Evolutionary conservation across 2,797 vertebrate genomes (phyloP).

Genomic region (Sebastes itinus): DNA sequence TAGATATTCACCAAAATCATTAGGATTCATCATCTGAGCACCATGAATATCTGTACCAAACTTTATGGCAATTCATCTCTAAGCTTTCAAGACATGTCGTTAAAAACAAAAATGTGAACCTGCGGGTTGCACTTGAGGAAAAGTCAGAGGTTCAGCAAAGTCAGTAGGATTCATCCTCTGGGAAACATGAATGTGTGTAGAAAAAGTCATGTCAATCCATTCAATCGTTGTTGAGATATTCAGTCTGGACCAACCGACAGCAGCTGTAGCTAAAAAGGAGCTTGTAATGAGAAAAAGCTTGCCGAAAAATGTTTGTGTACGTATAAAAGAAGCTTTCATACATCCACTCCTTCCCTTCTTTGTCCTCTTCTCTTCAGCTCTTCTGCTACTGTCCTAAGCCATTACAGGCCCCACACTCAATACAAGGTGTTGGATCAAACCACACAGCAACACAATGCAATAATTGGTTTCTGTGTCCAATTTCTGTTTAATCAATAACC

Average conservation of each 20-base stretch:
- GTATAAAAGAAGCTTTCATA: background rate
- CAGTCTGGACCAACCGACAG: background rate
- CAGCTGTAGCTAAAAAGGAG: background rate
- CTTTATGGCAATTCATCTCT: accelerated
- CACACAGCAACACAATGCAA: slow-evolving; percentile 8
- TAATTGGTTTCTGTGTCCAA: slow-evolving; percentile 53
- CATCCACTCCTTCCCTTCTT: background rate
- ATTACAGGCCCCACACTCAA: background rate
- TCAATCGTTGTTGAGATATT: no score
- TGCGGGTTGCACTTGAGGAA: no score
- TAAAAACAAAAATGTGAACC: no score
- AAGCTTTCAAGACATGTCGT: no score
- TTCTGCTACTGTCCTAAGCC: background rate
- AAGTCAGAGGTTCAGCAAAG: no score
- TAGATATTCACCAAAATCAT: no score
- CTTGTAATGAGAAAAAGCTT: background rate
- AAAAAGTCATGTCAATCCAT: background rate
- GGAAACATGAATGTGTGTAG: no score
- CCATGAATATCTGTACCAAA: no score
- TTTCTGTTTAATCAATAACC: slow-evolving; percentile 64
- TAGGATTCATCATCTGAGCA: no score
- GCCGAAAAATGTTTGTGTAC: background rate
- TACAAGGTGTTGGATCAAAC: slow-evolving; percentile 20
- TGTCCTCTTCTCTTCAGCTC: background rate
- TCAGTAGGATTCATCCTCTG: no score